phyloP scores from a whole-genome alignment of 2,888 invertebrate genomes.

The Pandemis cinnamomeana region DNA sequence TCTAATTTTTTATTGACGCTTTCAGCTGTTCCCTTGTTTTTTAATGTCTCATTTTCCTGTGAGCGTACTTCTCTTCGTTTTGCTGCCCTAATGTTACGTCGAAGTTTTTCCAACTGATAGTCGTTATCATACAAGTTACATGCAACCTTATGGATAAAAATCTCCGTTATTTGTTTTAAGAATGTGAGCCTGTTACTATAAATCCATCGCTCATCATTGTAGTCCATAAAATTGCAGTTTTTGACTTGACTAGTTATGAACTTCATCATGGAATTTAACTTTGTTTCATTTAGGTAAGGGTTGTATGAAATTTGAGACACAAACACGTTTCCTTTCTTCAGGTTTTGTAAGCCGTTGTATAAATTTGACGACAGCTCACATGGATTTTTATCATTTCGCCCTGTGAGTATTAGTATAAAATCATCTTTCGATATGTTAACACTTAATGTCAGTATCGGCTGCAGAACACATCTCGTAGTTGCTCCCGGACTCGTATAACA shows the following conservation, averaged over 20 bases:
- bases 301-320: slow-evolving; percentile 1
- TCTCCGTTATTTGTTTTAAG: neutral
- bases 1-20: too few species aligned
- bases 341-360: neutral
- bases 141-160: slow-evolving; percentile 1
- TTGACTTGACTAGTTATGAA: neutral
- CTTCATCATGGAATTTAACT: slow-evolving; percentile 1
- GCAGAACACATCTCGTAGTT: too few species aligned
- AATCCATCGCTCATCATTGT: neutral
- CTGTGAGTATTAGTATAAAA: too few species aligned
- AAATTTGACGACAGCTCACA: too few species aligned
- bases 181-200: neutral
- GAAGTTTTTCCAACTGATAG: slow-evolving; percentile 1
- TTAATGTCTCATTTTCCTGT: neutral
- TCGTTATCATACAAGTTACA: neutral
- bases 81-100: neutral
- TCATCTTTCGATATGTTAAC: too few species aligned
- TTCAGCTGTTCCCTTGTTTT: neutral
- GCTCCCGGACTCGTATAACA: too few species aligned
- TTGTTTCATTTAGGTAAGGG: neutral
- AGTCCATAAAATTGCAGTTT: neutral
- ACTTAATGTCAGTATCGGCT: too few species aligned
- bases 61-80: neutral
- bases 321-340: neutral
- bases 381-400: too few species aligned